Conservation (phyloP, 2,113 vertebrate species). For the Dunckerocampus dactyliophorus region DNA sequence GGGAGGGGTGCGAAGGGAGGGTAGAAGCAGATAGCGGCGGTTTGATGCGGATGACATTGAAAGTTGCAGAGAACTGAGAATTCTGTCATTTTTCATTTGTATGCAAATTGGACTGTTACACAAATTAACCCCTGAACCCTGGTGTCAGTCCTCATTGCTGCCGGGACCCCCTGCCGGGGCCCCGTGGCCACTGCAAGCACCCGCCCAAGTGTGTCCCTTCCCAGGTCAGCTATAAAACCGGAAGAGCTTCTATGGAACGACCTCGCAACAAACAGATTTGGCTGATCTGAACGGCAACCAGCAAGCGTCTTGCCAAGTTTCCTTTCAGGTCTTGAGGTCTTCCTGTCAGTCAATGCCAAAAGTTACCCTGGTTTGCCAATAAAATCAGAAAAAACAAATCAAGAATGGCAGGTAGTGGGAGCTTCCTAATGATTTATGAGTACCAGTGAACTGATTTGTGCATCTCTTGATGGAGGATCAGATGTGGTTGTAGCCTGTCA, state of each 20-base stretch:
- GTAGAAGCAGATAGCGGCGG: conserved; percentile 72
- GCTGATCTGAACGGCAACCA: no score
- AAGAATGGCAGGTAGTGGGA: no score
- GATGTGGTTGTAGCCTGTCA: no score
- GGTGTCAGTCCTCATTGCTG: conserved; percentile 90
- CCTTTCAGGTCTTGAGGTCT: no score
- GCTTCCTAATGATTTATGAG: no score
- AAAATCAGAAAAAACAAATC: no score
- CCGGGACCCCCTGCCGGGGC: conserved; percentile 40
- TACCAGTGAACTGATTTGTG: no score
- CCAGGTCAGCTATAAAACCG: conserved; percentile 65
- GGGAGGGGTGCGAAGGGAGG: conserved; percentile 10
- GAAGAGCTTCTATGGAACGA: neutral
- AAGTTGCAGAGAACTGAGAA: conserved; percentile 92
- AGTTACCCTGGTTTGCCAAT: no score
- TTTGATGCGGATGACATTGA: conserved; percentile 96
- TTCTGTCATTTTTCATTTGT: conserved; percentile 99
- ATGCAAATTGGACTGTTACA: conserved; percentile 98
- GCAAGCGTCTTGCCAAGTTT: no score
- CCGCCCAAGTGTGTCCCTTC: conserved; percentile 55
- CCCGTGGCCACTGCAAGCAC: conserved; percentile 31
- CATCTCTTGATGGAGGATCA: no score
- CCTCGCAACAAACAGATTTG: neutral
- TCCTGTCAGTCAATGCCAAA: no score
- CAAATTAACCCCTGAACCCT: conserved; percentile 98